A percentile compares a stretch with the other conserved stretches of the same genome.
Conservation (phyloP, 2,113 vertebrate species). For the Otus sunia region DNA sequence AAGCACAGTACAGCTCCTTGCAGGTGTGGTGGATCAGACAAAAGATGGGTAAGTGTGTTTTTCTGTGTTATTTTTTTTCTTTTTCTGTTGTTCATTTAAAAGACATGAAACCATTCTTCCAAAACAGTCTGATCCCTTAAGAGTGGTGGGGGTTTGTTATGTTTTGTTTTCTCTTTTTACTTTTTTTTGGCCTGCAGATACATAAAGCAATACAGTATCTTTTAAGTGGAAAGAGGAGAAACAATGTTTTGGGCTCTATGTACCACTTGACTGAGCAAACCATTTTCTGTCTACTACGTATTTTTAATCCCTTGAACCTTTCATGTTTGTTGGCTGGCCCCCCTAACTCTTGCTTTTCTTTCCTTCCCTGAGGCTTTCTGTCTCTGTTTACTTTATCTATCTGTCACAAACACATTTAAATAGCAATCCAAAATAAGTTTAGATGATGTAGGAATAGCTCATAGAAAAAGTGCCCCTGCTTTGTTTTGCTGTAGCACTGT, state of each 20-base stretch:
- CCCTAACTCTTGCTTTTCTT: neutral
- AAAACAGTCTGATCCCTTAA: neutral
- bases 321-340: neutral
- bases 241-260: neutral
- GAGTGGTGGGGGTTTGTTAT: neutral
- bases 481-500: neutral
- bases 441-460: neutral
- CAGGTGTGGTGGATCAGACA: slow-evolving; percentile 87
- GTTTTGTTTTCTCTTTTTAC: neutral
- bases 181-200: neutral
- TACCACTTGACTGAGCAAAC: neutral
- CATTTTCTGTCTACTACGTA: neutral
- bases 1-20: slow-evolving; percentile 79
- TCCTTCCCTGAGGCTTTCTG: neutral
- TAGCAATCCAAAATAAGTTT: slow-evolving; percentile 14
- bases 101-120: neutral
- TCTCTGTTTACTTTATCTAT: slow-evolving; percentile 30
- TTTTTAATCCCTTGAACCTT: slow-evolving; percentile 36
- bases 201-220: neutral
- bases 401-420: slow-evolving; percentile 10
- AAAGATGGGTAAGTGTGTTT: slow-evolving; percentile 82
- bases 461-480: neutral
- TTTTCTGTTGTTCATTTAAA: neutral
- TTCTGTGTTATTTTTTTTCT: neutral
- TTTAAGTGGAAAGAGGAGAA: neutral